These are phyloP conservation scores for Cuniculus paca DNA, from an alignment of 2,797 vertebrate genomes.

Conservation along the genomic window DNA sequence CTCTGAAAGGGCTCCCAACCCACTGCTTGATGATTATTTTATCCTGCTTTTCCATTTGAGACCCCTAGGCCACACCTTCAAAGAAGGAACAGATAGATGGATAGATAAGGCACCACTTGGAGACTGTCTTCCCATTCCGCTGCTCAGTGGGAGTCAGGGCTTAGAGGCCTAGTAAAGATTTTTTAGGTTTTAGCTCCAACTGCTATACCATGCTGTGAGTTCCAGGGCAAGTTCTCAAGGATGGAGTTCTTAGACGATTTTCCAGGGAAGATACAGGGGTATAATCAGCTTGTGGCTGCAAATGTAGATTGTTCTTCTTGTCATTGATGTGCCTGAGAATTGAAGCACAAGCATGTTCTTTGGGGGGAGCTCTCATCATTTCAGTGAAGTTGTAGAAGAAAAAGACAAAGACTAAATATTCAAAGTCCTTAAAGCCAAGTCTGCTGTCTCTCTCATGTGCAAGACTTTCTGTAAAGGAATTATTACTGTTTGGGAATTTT, in stretches of 20 bases:
- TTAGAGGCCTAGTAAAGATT: conserved; percentile 40
- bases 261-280: neutral
- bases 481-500: conserved; percentile 28
- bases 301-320: neutral
- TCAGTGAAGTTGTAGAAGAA: neutral
- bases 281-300: conserved; percentile 48
- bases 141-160: neutral
- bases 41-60: conserved; percentile 59
- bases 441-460: neutral
- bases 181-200: conserved; percentile 63
- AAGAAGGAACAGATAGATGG: conserved; percentile 66
- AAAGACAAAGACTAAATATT: conserved; percentile 15
- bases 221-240: conserved; percentile 46
- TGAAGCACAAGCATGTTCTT: conserved; percentile 1
- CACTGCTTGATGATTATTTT: conserved; percentile 61
- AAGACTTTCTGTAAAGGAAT: conserved; percentile 58
- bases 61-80: conserved; percentile 70
- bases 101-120: conserved; percentile 40
- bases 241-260: conserved; percentile 3
- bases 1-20: conserved; percentile 56
- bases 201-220: conserved; percentile 53
- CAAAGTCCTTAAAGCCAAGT: neutral
- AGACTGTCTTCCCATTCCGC: conserved; percentile 13
- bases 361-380: neutral
- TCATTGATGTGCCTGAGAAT: neutral